These are phyloP conservation scores for Lordiphosa stackelbergi DNA, from an alignment of 1,140 invertebrate species.

Conservation along the genomic window DNA sequence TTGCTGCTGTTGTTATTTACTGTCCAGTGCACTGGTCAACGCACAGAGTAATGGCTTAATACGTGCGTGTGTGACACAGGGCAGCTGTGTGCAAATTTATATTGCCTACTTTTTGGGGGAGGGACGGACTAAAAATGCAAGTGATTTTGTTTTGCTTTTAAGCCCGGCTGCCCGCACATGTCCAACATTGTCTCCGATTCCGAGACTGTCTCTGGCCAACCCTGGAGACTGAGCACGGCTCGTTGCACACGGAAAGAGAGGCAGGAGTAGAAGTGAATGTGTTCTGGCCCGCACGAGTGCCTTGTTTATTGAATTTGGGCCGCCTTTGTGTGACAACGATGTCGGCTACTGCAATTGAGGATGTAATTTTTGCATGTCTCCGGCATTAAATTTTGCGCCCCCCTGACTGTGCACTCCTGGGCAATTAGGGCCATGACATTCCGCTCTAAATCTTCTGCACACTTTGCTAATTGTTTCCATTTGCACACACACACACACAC, in stretches of 20 bases:
- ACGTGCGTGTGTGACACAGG: conserved; percentile 23
- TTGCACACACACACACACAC: conserved; percentile 44
- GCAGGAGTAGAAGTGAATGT: conserved; percentile 4
- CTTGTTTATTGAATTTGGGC: conserved; percentile 70
- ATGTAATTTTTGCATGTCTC: conserved; percentile 74
- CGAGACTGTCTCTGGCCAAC: conserved; percentile 11
- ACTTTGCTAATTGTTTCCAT: conserved; percentile 73
- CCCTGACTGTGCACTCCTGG: conserved; percentile 28
- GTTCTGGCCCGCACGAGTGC: conserved; percentile 53
- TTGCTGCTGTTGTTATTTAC: conserved; percentile 25
- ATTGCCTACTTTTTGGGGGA: conserved; percentile 63
- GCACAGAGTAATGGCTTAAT: conserved; percentile 49
- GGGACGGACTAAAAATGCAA: conserved; percentile 31
- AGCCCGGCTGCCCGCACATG: conserved; percentile 20
- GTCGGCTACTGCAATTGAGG: conserved; percentile 54
- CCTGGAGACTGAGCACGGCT: conserved; percentile 31
- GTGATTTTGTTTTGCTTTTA: conserved; percentile 64
- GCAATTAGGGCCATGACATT: conserved; percentile 73
- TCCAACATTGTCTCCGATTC: conserved; percentile 45
- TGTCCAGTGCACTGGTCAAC: conserved; percentile 43
- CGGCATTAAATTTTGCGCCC: conserved; percentile 65
- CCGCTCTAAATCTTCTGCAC: conserved; percentile 71
- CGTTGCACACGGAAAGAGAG: conserved; percentile 29
- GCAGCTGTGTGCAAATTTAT: conserved; percentile 64
- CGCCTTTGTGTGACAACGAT: conserved; percentile 45